phyloP scores from a whole-genome alignment of 2,888 invertebrate species.

The Drosophila lutescens region DNA sequence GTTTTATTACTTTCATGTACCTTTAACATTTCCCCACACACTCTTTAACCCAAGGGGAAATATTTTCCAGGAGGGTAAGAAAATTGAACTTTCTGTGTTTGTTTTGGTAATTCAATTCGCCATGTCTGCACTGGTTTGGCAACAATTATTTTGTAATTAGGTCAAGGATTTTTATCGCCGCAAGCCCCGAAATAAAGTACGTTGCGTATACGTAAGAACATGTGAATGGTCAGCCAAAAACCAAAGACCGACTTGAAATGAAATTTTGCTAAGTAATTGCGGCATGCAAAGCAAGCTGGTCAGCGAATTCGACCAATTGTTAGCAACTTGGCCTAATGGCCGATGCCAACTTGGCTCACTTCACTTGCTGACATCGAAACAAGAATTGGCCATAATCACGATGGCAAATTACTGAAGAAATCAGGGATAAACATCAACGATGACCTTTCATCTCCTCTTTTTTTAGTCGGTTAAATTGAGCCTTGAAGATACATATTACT shows the following conservation, averaged over 20 bases:
- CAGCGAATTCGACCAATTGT: constrained; percentile 34
- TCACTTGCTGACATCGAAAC: constrained; percentile 23
- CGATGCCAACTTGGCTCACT: constrained; percentile 40
- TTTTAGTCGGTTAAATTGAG: neutral
- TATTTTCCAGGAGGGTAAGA: constrained; percentile 11
- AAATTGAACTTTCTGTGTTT: constrained; percentile 62
- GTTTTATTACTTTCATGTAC: constrained; percentile 27
- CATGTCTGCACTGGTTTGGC: constrained; percentile 54
- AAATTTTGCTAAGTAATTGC: constrained; percentile 68
- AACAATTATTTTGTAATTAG: constrained; percentile 78
- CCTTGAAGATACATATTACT: too few relatives aligned
- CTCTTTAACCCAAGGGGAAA: constrained; percentile 4
- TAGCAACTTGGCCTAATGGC: constrained; percentile 33
- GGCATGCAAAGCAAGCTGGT: constrained; percentile 64
- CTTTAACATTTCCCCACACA: constrained; percentile 30
- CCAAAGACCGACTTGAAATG: constrained; percentile 29
- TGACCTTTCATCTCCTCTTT: constrained; percentile 38
- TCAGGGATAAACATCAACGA: constrained; percentile 29
- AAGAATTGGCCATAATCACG: constrained; percentile 39
- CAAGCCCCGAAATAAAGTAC: constrained; percentile 20
- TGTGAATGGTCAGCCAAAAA: constrained; percentile 33
- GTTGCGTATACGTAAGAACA: constrained; percentile 30
- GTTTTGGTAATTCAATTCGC: constrained; percentile 76
- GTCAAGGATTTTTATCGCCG: constrained; percentile 75
- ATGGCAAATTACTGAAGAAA: constrained; percentile 33